These are phyloP conservation scores for Pristionchus japonicus DNA, from an alignment of 2,888 invertebrate genomes.

Conservation along the genomic window DNA sequence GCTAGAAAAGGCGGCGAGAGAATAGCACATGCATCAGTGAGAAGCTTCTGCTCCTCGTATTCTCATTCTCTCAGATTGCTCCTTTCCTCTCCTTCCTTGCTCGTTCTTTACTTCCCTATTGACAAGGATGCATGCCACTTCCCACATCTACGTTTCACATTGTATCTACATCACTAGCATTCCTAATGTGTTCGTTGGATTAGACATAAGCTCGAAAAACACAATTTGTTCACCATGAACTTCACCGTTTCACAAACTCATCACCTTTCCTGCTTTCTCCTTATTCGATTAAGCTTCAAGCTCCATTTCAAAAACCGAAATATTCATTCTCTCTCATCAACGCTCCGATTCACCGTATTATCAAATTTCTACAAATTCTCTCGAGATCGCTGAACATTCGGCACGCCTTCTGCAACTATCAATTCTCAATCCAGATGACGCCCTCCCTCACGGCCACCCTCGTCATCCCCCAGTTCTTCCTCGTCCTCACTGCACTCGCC, in stretches of 20 bases:
- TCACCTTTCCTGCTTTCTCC: too few relatives aligned
- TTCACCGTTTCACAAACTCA: too few relatives aligned
- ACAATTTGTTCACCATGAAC: too few relatives aligned
- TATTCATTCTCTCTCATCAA: too few relatives aligned
- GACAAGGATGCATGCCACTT: neutral
- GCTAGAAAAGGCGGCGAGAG: neutral
- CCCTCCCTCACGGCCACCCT: neutral
- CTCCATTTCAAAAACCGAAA: too few relatives aligned
- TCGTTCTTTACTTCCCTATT: neutral
- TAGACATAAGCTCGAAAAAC: too few relatives aligned
- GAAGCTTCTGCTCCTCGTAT: neutral
- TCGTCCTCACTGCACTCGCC: neutral
- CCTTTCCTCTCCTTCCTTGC: neutral
- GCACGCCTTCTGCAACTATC: neutral
- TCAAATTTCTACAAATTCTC: too few relatives aligned
- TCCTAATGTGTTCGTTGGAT: too few relatives aligned
- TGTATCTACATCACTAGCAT: too few relatives aligned
- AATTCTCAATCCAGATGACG: neutral
- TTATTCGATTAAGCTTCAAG: too few relatives aligned
- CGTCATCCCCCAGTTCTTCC: slow-evolving; percentile 13
- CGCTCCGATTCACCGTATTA: too few relatives aligned
- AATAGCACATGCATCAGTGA: neutral
- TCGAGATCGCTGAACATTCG: too few relatives aligned
- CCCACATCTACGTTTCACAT: neutral
- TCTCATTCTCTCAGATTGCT: neutral